Conservation (phyloP, 1,140 invertebrate genomes). For the Zaprionus camerounensis region DNA sequence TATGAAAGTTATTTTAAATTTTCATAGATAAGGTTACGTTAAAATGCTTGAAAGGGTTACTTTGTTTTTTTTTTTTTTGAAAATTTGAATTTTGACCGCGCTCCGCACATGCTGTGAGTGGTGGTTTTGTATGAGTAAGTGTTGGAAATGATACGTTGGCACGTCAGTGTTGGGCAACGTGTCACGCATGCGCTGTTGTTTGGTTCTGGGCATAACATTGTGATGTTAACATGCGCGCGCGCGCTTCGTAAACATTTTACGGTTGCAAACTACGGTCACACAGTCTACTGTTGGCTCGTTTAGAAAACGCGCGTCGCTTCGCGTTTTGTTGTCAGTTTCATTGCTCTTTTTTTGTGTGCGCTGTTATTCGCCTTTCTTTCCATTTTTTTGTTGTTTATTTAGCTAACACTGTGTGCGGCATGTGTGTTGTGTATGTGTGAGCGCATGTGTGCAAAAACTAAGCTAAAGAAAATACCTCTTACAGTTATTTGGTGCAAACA, state of each 20-base stretch:
- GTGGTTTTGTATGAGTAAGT: slow-evolving; percentile 12
- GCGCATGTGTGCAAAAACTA: slow-evolving; percentile 34
- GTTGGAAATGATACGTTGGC: slow-evolving; percentile 9
- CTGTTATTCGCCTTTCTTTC: slow-evolving; percentile 32
- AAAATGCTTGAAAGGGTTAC: not conserved
- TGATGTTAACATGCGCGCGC: slow-evolving; percentile 45
- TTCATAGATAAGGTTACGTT: not conserved
- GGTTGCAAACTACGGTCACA: slow-evolving; percentile 39
- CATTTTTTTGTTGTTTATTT: slow-evolving; percentile 31
- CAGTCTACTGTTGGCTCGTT: slow-evolving; percentile 55
- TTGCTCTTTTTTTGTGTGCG: slow-evolving; percentile 41
- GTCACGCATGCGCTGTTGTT: slow-evolving; percentile 46
- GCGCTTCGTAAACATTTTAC: slow-evolving; percentile 34
- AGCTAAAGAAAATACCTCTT: slow-evolving; percentile 49
- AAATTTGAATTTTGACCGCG: slow-evolving; percentile 2
- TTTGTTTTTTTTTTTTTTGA: not conserved
- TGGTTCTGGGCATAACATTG: slow-evolving; percentile 13
- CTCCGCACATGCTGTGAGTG: not conserved
- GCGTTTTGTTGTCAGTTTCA: slow-evolving; percentile 66
- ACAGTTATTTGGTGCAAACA: slow-evolving; percentile 72
- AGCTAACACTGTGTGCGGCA: slow-evolving; percentile 9
- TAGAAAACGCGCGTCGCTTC: slow-evolving; percentile 69
- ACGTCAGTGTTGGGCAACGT: slow-evolving; percentile 52
- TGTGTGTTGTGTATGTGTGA: slow-evolving; percentile 9
- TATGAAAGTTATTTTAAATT: too few species aligned